Evolutionary conservation across 2,888 invertebrate species (phyloP).

Genomic region (Hypolimnas misippus): DNA sequence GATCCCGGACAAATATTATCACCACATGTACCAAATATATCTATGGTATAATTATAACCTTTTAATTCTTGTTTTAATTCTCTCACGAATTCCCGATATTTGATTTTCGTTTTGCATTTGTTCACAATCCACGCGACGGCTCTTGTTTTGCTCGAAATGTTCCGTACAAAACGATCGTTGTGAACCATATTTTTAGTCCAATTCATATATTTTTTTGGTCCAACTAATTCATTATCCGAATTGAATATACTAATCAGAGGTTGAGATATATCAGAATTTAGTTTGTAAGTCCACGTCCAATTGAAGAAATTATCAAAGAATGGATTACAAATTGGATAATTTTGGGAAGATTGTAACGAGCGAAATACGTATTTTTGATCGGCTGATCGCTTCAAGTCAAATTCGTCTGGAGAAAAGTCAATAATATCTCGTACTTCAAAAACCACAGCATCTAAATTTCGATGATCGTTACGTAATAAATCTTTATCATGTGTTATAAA

Average conservation of each 20-base stretch:
- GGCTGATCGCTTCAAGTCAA: conserved; percentile 55
- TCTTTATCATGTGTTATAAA: conserved; percentile 65
- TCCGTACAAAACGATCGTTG: conserved; percentile 43
- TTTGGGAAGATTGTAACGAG: conserved; percentile 61
- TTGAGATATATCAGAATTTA: conserved; percentile 67
- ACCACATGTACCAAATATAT: conserved; percentile 65
- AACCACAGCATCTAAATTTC: conserved; percentile 66
- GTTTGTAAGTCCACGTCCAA: conserved; percentile 75
- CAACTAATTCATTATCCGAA: conserved; percentile 52
- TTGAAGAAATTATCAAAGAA: conserved; percentile 70
- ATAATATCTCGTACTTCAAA: conserved; percentile 59
- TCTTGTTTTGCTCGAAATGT: conserved; percentile 56
- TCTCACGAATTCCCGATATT: conserved; percentile 57
- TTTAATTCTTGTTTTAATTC: conserved; percentile 59
- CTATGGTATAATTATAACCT: conserved; percentile 63
- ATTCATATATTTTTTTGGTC: conserved; percentile 55
- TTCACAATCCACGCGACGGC: conserved; percentile 66
- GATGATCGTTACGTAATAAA: conserved; percentile 51
- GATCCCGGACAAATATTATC: conserved; percentile 58
- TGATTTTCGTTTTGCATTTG: conserved; percentile 60
- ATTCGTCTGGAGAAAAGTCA: conserved; percentile 46
- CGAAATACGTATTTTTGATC: conserved; percentile 69
- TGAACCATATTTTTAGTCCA: conserved; percentile 61
- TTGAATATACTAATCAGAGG: conserved; percentile 63
- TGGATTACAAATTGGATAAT: conserved; percentile 61